Conservation (phyloP, 1,140 invertebrate genomes). For the Dendroctonus ponderosae region DNA sequence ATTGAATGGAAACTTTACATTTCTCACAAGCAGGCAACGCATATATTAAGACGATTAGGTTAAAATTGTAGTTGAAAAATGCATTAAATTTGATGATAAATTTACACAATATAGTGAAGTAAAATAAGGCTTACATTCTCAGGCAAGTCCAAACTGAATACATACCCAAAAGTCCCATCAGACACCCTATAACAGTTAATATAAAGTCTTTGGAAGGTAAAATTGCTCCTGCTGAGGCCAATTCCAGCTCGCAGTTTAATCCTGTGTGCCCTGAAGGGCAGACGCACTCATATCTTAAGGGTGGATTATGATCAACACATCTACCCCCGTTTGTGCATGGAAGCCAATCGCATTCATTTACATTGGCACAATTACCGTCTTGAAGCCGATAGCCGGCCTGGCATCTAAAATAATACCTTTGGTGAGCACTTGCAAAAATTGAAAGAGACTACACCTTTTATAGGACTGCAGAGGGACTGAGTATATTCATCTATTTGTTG, state of each 20-base stretch:
- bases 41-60: no score
- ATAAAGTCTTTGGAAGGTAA: constrained; percentile 80
- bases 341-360: constrained; percentile 70
- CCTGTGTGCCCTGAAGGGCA: constrained; percentile 76
- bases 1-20: no score
- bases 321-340: constrained; percentile 74
- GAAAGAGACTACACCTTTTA: neutral
- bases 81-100: no score
- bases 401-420: constrained; percentile 58
- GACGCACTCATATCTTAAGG: constrained; percentile 70
- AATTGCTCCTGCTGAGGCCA: constrained; percentile 71
- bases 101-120: no score
- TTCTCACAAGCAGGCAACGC: no score
- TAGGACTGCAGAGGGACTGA: constrained; percentile 28
- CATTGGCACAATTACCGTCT: constrained; percentile 67
- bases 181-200: constrained; percentile 74
- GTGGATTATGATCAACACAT: constrained; percentile 68
- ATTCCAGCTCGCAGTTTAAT: constrained; percentile 73
- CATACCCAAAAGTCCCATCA: constrained; percentile 76
- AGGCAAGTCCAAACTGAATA: constrained; percentile 4
- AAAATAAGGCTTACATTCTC: no score
- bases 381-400: constrained; percentile 64
- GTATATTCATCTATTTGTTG: constrained; percentile 1
- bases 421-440: constrained; percentile 15
- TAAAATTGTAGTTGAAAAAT: no score